phyloP scores from a whole-genome alignment of 2,797 vertebrate species.

The Gambelia wislizenii region DNA sequence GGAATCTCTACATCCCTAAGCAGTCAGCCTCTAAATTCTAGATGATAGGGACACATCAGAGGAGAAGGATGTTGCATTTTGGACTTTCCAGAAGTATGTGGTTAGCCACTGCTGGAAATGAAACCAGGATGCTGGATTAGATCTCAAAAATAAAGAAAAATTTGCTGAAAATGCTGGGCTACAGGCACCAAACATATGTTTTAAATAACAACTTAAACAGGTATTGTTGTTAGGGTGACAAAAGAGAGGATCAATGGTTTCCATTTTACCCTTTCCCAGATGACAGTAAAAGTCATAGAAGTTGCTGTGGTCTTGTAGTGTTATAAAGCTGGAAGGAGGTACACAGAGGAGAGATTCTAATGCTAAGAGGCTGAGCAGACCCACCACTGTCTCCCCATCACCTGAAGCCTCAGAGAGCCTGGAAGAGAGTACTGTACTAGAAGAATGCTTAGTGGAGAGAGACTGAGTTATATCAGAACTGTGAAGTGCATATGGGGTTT shows the following conservation, averaged over 20 bases:
- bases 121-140: too few species aligned
- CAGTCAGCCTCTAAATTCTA: neutral
- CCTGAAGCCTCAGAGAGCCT: neutral
- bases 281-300: slow-evolving; percentile 21
- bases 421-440: neutral
- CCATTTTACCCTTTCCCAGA: fast-evolving
- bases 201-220: slow-evolving; percentile 3
- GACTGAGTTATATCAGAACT: neutral
- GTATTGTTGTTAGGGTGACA: neutral
- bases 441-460: neutral
- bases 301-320: slow-evolving; percentile 15
- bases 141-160: too few species aligned
- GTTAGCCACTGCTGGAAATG: neutral
- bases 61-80: neutral
- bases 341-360: neutral
- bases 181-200: neutral
- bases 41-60: neutral
- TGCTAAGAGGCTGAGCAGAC: neutral
- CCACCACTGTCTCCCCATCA: too few species aligned
- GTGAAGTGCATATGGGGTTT: neutral
- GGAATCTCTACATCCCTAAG: neutral
- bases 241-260: slow-evolving; percentile 14
- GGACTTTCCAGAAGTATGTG: too few species aligned
- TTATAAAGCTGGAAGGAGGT: neutral
- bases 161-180: too few species aligned